Evolutionary conservation across 2,113 vertebrate genomes (phyloP), one percentile per base, ranked within the genome.

Genomic region (Corvus moneduloides): DNA sequence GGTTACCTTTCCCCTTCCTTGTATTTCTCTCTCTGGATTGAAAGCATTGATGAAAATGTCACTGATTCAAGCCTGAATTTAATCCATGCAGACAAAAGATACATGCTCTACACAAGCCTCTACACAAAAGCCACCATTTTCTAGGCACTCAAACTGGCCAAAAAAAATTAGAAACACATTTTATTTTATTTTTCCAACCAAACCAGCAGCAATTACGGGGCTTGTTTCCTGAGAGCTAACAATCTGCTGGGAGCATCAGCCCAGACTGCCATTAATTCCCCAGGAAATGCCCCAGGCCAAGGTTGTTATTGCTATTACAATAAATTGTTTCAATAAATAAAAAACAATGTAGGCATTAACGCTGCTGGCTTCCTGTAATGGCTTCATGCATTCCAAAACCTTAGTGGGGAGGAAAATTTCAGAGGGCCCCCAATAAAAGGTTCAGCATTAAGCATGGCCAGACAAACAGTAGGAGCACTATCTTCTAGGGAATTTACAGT

Each of bases 321-420:
- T 88, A 91, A 96, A 92, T 93, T 86, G 93, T 94, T 96, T 91
- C 93, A 93, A 95, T 95, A 97, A 96, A 96, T 95, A 95, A 94
- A 91, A 95, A 94, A 28, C 72, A 95, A 95, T 94, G 87, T 64
- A 72, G 78, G 69, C 86, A 97, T 93, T 93, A 96, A 90, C 3
- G 0, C 63, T 81, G 81, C 74, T 91, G 74, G 81, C 72, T 97
- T 97, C 95, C 93, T 84, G 87, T 51, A 86, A 90, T 68, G 75
- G 73, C 49, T 92, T 93, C 90, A 51, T 93, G 74, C 90, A 95
- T 89, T 93, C 80, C 13, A 4, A 93, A 96, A 87, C 73, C 76
- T 90, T 76, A 84, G 85, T 43, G 61, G 86, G 88, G 88, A 95
- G 86, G 72, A 85, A 89, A 84, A 78, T 91, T 92, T 89, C 93